These are phyloP conservation scores for Melinaea menophilus DNA, from an alignment of 2,888 invertebrate species.

Conservation along the genomic window DNA sequence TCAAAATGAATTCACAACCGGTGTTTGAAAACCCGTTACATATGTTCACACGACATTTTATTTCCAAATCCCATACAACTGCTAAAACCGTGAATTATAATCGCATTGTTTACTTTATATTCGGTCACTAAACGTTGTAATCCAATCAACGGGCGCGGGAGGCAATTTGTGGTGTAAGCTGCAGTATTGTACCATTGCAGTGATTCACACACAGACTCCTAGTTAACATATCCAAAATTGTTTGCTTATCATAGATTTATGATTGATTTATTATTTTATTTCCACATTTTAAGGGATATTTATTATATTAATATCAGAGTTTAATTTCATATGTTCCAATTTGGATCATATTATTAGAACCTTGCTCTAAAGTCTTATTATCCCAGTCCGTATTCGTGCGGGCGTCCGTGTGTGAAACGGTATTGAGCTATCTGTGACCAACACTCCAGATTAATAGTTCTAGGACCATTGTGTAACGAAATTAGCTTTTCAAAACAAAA, in stretches of 20 bases:
- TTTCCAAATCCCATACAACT: not conserved
- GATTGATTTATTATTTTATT: too few relatives aligned
- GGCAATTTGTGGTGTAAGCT: constrained; percentile 41
- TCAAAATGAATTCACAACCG: too few relatives aligned
- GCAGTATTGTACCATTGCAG: constrained; percentile 23
- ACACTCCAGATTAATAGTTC: constrained; percentile 29
- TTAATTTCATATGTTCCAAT: too few relatives aligned
- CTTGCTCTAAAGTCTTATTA: too few relatives aligned
- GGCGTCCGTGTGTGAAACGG: not conserved
- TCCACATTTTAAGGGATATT: too few relatives aligned
- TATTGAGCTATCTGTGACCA: constrained; percentile 14
- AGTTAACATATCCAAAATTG: too few relatives aligned
- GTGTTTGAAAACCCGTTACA: too few relatives aligned
- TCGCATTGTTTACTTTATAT: constrained; percentile 17
- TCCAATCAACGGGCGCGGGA: constrained; percentile 41
- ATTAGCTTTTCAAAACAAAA: constrained; percentile 20
- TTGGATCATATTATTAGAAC: too few relatives aligned
- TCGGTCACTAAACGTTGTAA: constrained; percentile 35
- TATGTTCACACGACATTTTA: too few relatives aligned
- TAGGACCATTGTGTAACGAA: constrained; percentile 18
- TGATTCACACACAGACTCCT: constrained; percentile 1
- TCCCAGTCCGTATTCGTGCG: not conserved
- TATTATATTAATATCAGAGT: too few relatives aligned
- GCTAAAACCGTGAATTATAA: not conserved
- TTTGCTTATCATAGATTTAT: too few relatives aligned